Base-by-base conservation (phyloP, 1,140 invertebrate genomes). In the Drosophila punjabiensis region DNA sequence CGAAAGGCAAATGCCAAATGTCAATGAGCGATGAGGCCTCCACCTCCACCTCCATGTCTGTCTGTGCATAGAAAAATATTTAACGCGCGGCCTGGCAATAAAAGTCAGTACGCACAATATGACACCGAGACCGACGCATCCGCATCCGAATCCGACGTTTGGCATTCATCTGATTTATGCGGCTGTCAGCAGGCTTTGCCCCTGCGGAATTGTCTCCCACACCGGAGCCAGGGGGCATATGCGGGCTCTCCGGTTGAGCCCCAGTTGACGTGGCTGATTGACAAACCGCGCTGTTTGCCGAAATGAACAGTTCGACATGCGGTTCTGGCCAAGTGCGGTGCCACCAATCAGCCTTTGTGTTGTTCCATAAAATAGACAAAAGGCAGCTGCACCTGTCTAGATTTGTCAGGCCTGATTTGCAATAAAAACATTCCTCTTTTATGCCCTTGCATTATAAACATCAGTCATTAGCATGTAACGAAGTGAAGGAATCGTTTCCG, bases 261-360 rank as follows among this genome's bases (percentile, higher is more conserved):
- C 47, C 65, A 67, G 71, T 74, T 77, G 76, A 68, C 56, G 56
- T 50, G 64, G 67, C 64, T 88, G 85, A 88, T 88, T 88, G 85
- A 88, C 85, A 88, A 89, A 85, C 85, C 81, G 81, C 79, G 75
- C 70, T 82, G 76, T 85, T 88, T 82, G 86, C 78, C 67, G 60
- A 89, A 88, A 89, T 89, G 81, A 81, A 88, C 81, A 83, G 75
- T 76, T 85, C 85, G 85, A 73, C 78, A 70, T 79, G 85, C 45
- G 81, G 81, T 79, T 67, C 61, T 11, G 39, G 24, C 32, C n/a
- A 18, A 8, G 30, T n/a, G 24, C n/a, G 20, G 30, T 33, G 20
- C 32, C n/a, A 30, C 37, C 41, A 53, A 74, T 74, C 68, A 74
- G 59, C 48, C 77, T 55, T 35, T 53, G 47, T 24, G 45, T 50